Evolutionary conservation across 2,113 vertebrate genomes (phyloP).

Genomic region (Percina caprodes): DNA sequence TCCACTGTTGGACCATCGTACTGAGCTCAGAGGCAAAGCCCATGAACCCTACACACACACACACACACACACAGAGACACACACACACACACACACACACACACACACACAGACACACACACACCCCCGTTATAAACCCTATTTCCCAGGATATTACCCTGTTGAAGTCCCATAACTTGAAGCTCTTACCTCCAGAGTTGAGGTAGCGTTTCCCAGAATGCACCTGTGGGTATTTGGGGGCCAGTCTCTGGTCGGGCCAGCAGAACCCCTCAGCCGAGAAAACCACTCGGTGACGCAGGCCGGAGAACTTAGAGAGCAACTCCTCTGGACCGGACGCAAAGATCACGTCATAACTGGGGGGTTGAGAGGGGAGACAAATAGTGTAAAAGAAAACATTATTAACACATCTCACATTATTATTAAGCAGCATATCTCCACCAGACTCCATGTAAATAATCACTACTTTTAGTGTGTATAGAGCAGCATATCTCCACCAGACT

Average conservation of each 20-base stretch:
- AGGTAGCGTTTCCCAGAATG: conserved; percentile 79
- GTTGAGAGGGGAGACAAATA: too few relatives aligned
- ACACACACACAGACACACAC: conserved; percentile 15
- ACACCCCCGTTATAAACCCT: too few relatives aligned
- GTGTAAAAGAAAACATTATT: too few relatives aligned
- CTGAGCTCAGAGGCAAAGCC: conserved; percentile 65
- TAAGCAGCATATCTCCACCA: too few relatives aligned
- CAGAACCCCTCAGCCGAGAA: conserved; percentile 76
- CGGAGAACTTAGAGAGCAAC: conserved; percentile 66
- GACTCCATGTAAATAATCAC: too few relatives aligned
- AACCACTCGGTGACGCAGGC: conserved; percentile 63
- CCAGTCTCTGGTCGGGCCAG: conserved; percentile 77
- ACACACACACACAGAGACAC: not conserved
- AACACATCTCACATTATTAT: too few relatives aligned
- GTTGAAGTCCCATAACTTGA: too few relatives aligned
- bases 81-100: conserved; percentile 7
- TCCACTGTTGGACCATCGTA: conserved; percentile 73
- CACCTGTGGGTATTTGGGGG: conserved; percentile 73
- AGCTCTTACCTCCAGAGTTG: conserved; percentile 73
- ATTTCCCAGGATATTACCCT: too few relatives aligned
- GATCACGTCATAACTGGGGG: conserved; percentile 77
- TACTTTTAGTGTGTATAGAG: too few relatives aligned
- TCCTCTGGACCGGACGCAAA: conserved; percentile 68
- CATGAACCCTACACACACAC: conserved; percentile 60
- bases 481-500: too few relatives aligned